These are phyloP conservation scores for Meda fulgida DNA, from an alignment of 2,797 vertebrate genomes.

Conservation along the genomic window DNA sequence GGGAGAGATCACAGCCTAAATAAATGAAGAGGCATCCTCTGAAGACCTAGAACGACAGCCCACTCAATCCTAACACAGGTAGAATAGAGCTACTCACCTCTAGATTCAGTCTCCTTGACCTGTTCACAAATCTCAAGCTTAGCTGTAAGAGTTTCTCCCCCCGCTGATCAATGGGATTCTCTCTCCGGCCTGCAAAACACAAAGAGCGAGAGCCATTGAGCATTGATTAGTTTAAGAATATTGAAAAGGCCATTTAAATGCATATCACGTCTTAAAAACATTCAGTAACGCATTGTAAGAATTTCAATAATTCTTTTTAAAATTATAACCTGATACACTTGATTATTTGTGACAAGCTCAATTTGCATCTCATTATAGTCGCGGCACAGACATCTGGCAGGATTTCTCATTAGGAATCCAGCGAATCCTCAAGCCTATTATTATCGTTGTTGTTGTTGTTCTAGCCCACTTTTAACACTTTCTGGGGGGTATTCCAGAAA, in stretches of 20 bases:
- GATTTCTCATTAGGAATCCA: slow-evolving; percentile 27
- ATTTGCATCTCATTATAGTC: slow-evolving; percentile 65
- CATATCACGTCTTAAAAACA: neutral
- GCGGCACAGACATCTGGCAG: slow-evolving; percentile 60
- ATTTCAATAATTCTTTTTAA: slow-evolving; percentile 41
- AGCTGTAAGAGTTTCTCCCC: slow-evolving; percentile 51
- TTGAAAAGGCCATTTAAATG: slow-evolving; percentile 1
- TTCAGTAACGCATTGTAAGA: slow-evolving; percentile 12
- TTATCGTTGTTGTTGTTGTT: neutral
- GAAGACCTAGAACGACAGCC: slow-evolving; percentile 24
- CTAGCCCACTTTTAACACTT: neutral
- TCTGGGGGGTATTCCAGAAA: too few relatives aligned
- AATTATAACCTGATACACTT: slow-evolving; percentile 53
- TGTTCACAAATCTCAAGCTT: slow-evolving; percentile 66
- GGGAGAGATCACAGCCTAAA: slow-evolving; percentile 33
- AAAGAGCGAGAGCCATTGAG: neutral
- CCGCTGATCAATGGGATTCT: slow-evolving; percentile 57
- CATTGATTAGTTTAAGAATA: neutral
- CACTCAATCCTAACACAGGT: slow-evolving; percentile 48
- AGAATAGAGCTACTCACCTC: slow-evolving; percentile 55
- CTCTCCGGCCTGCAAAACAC: slow-evolving; percentile 55
- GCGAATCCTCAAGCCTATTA: neutral
- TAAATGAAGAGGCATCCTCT: slow-evolving; percentile 45
- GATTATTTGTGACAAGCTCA: slow-evolving; percentile 63
- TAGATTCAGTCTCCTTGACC: slow-evolving; percentile 62